Evolutionary conservation across 2,113 vertebrate genomes (phyloP).

Genomic region (Otocyon megalotis): DNA sequence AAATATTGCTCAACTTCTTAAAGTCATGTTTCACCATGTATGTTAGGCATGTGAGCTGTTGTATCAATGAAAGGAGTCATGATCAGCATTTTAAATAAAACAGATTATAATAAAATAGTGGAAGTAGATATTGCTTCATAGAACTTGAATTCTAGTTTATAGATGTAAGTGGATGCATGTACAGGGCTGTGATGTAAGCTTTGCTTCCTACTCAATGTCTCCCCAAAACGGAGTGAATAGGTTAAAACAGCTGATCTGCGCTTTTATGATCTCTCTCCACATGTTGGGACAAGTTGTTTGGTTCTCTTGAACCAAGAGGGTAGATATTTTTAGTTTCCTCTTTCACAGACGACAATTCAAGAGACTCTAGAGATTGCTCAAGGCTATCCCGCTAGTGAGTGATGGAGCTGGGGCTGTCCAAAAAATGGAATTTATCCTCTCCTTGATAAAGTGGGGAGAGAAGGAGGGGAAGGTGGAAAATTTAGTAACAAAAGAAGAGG

Average conservation of each 20-base stretch:
- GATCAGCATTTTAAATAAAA: background rate
- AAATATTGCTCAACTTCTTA: background rate
- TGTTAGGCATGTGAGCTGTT: background rate
- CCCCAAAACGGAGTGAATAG: background rate
- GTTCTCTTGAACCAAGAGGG: background rate
- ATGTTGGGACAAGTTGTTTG: background rate
- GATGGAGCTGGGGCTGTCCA: background rate
- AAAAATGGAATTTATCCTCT: background rate
- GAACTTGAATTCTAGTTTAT: background rate
- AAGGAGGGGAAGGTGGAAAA: background rate
- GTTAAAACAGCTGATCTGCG: background rate
- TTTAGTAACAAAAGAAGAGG: background rate
- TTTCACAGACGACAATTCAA: background rate
- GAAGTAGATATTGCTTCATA: background rate
- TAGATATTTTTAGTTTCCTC: background rate
- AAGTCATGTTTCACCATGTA: background rate
- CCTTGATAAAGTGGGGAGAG: background rate
- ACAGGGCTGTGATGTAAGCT: background rate
- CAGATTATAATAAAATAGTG: background rate
- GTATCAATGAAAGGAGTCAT: background rate
- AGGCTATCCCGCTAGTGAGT: no score
- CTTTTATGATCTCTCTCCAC: background rate
- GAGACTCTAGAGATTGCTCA: background rate
- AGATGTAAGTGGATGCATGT: background rate
- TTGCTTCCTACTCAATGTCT: background rate